These are phyloP conservation scores for Hirtodrosophila cameraria DNA, from an alignment of 2,888 invertebrate genomes.

Conservation along the genomic window DNA sequence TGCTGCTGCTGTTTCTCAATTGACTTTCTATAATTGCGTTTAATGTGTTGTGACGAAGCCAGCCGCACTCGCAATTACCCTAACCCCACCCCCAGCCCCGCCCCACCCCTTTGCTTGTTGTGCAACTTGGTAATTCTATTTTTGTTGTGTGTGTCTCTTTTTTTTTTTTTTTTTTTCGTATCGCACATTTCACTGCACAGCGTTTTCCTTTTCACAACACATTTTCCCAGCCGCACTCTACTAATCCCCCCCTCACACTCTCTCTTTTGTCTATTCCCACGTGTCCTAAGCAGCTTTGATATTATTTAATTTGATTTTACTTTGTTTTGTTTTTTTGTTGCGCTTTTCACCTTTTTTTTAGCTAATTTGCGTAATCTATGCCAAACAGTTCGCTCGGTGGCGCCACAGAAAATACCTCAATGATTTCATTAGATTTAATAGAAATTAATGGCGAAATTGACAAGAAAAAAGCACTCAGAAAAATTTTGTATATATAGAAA, in stretches of 20 bases:
- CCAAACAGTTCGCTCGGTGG: constrained; percentile 40
- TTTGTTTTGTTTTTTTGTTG: constrained; percentile 23
- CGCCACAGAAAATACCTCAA: constrained; percentile 23
- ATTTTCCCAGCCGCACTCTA: constrained; percentile 6
- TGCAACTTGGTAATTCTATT: constrained; percentile 71
- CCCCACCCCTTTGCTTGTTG: constrained; percentile 39
- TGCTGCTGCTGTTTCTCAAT: constrained; percentile 53
- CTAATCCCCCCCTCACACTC: not conserved
- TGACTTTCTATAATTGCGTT: constrained; percentile 80
- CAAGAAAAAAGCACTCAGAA: constrained; percentile 4
- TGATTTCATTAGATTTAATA: constrained; percentile 57
- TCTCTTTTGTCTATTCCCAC: constrained; percentile 12
- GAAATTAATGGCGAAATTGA: constrained; percentile 51
- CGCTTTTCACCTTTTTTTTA: constrained; percentile 16
- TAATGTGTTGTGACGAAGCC: constrained; percentile 77
- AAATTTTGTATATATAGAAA: not conserved
- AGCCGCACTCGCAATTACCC: constrained; percentile 47
- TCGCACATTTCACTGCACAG: constrained; percentile 66
- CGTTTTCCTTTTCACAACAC: constrained; percentile 48
- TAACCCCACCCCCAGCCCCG: not conserved
- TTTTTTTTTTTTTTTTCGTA: constrained; percentile 35
- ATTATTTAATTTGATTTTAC: constrained; percentile 65
- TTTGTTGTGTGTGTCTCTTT: constrained; percentile 46
- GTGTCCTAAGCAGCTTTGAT: constrained; percentile 66
- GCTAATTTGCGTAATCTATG: constrained; percentile 61